Base-by-base conservation (phyloP, 53 echinoderm and acorn worm species). In the Echinometra lucunter region DNA sequence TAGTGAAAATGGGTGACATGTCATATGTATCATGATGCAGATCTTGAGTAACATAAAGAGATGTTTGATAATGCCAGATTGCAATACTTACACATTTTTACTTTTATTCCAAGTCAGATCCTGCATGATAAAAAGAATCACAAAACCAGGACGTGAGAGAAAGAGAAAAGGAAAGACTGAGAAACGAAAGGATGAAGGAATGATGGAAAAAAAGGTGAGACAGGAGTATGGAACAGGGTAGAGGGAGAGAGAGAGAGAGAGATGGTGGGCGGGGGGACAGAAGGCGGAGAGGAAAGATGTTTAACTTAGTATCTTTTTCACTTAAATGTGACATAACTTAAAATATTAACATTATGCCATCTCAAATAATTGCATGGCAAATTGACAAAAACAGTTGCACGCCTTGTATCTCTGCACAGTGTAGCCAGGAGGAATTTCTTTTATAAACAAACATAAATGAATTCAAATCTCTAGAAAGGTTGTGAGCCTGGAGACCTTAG, bases 391-490 rank as follows among this genome's bases (percentile, higher is more conserved):
- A 34, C 28, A 16, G 72, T 63, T 63, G 63, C 63, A 63, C 27
- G 0, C 32, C 13, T 13, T 11, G 12, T 13, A 72, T 72, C 32
- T 72, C 35, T 72, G 35, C 28, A 28, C 32, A 8, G 15, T 72
- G 2, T 72, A 72, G 72, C 15, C 72, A 12, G 35, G 72, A 9
- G 35, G 72, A 32, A 72, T 72, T 72, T 32, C 32, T 70, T 70
- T 8, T 32, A 32, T 15, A 72, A 72, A 72, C 72, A 72, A 72
- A 72, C 35, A 30, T 32, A 72, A 32, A 63, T 63, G 23, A 63
- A 63, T 63, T 25, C 35, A 72, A 72, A 72, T 72, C 72, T 72
- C 32, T 72, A 72, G 72, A 72, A 72, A 72, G 72, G 72, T 72
- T 72, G 32, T 32, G 15, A 72, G 78, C 35, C 78, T 18, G 78